These are phyloP conservation scores for Oreohelix idahoensis DNA, from an alignment of 1,140 invertebrate genomes.

Conservation along the genomic window DNA sequence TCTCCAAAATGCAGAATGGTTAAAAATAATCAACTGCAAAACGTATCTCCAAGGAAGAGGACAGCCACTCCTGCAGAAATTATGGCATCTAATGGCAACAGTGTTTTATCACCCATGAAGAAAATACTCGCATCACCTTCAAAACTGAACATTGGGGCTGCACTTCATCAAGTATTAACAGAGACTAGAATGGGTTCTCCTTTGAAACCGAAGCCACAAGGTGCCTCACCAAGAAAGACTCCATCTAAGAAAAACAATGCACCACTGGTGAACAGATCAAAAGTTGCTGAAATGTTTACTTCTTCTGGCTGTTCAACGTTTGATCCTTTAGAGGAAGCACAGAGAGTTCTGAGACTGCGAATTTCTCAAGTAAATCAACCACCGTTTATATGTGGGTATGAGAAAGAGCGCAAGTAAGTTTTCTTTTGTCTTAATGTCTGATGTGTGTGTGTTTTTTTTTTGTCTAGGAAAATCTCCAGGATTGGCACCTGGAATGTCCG, in stretches of 20 bases:
- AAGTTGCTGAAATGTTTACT: neutral
- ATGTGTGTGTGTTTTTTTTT: neutral
- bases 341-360: constrained; percentile 20
- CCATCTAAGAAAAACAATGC: neutral
- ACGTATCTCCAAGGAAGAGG: neutral
- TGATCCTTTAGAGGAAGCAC: constrained; percentile 15
- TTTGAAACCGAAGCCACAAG: neutral
- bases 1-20: neutral
- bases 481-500: too few relatives aligned
- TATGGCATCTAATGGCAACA: neutral
- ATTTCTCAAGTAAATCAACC: constrained; percentile 8
- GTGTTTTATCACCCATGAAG: neutral
- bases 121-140: neutral
- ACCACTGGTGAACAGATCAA: neutral
- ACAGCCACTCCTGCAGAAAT: neutral
- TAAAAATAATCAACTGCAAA: neutral
- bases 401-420: constrained; percentile 17
- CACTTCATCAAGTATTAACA: neutral
- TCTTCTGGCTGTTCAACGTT: neutral
- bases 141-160: neutral
- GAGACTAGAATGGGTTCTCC: neutral
- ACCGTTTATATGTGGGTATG: constrained; percentile 19
- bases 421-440: neutral
- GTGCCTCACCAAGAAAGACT: neutral
- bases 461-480: too few relatives aligned